Evolutionary conservation across 2,888 invertebrate genomes (phyloP).

Genomic region (Cyrtodaria siliqua): DNA sequence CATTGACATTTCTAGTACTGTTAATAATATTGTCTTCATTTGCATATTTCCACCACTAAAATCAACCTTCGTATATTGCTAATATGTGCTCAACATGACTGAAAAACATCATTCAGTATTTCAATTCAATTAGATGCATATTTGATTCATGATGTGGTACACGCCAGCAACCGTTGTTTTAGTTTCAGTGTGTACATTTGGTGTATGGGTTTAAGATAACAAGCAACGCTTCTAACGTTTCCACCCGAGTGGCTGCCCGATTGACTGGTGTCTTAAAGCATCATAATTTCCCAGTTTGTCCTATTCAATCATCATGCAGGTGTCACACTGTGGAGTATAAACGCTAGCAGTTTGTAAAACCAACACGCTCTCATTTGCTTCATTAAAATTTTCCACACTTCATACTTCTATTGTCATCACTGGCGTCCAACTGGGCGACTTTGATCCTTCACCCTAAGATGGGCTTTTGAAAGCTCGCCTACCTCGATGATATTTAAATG

Average conservation of each 20-base stretch:
- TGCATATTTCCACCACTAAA: too few relatives aligned
- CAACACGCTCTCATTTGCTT: conserved; percentile 38
- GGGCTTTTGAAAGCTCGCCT: neutral
- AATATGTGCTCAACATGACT: too few relatives aligned
- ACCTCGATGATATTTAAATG: conserved; percentile 5
- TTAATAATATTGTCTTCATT: too few relatives aligned
- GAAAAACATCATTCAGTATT: too few relatives aligned
- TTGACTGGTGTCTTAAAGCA: conserved; percentile 23
- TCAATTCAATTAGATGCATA: too few relatives aligned
- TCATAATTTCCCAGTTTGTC: conserved; percentile 47
- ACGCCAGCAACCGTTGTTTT: too few relatives aligned
- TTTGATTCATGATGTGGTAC: too few relatives aligned
- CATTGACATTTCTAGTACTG: too few relatives aligned
- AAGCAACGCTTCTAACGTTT: neutral
- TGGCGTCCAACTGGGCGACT: conserved; percentile 25
- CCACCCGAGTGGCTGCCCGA: conserved; percentile 11
- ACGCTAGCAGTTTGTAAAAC: conserved; percentile 34
- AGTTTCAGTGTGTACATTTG: too few relatives aligned
- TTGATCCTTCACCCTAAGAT: conserved; percentile 30
- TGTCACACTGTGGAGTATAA: conserved; percentile 29
- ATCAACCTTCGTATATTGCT: too few relatives aligned
- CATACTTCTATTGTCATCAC: conserved; percentile 18
- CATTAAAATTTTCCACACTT: conserved; percentile 45
- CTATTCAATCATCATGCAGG: conserved; percentile 42
- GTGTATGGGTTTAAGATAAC: neutral